Conservation (phyloP, 1,140 invertebrate species). For the Zaprionus taronus region DNA sequence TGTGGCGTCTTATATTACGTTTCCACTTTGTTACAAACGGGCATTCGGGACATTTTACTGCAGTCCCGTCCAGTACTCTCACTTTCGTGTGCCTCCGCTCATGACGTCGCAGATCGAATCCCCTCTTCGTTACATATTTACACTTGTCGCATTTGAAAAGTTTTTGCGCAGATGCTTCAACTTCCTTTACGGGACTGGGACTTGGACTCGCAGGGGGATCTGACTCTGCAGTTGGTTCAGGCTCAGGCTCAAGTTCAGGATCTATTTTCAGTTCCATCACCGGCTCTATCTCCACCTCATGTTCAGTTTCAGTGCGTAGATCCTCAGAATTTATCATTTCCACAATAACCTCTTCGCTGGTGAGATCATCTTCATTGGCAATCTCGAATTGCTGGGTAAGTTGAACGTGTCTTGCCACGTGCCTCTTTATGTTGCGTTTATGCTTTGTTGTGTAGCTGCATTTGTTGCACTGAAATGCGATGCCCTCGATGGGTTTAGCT, state of each 20-base stretch:
- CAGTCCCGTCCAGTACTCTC: constrained; percentile 14
- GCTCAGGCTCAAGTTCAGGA: background rate
- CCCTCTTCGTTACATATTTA: constrained; percentile 29
- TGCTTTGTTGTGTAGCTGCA: constrained; percentile 31
- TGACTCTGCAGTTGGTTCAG: background rate
- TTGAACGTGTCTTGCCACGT: constrained; percentile 15
- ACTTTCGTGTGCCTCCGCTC: constrained; percentile 5
- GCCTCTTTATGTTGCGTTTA: constrained; percentile 39
- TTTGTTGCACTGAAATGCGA: constrained; percentile 24
- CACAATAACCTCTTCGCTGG: constrained; percentile 7
- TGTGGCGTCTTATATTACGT: constrained; percentile 32
- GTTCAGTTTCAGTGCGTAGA: background rate
- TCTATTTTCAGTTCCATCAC: background rate
- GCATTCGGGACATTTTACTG: constrained; percentile 31
- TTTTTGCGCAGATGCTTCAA: background rate
- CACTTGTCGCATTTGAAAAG: constrained; percentile 24
- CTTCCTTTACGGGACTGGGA: background rate
- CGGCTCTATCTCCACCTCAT: background rate
- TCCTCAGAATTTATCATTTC: constrained; percentile 19
- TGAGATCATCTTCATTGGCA: background rate
- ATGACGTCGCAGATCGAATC: constrained; percentile 33
- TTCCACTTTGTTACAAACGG: constrained; percentile 38
- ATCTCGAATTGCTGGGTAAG: background rate
- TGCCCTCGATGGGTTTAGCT: constrained; percentile 8
- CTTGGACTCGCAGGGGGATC: background rate